Evolutionary conservation across 2,888 invertebrate species (phyloP).

Genomic region (Anoplius nigerrimus): DNA sequence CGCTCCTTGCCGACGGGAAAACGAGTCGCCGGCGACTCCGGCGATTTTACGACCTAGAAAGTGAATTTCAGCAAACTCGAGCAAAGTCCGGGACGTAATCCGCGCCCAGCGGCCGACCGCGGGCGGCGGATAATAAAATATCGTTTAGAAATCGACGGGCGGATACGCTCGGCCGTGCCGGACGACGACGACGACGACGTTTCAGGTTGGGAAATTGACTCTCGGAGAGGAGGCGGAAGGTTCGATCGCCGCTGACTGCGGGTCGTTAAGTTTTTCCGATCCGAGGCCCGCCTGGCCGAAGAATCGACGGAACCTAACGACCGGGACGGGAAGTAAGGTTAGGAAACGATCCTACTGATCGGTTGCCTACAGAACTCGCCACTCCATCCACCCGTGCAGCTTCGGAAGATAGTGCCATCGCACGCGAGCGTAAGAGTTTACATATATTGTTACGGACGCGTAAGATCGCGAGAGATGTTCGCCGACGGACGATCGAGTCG

Average conservation of each 20-base stretch:
- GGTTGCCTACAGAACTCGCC: too few species aligned
- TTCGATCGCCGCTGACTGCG: conserved; percentile 17
- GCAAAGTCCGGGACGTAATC: conserved; percentile 17
- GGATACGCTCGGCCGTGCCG: conserved; percentile 23
- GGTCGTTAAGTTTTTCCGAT: conserved; percentile 31
- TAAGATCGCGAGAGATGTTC: too few species aligned
- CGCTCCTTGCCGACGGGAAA: conserved; percentile 11
- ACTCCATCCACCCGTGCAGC: too few species aligned
- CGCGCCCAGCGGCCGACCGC: conserved; percentile 12
- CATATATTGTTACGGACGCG: too few species aligned
- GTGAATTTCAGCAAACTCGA: conserved; percentile 63
- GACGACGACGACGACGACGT: background rate
- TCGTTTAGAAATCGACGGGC: conserved; percentile 43
- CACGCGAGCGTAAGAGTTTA: too few species aligned
- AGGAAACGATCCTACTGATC: too few species aligned
- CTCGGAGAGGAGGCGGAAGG: conserved; percentile 21
- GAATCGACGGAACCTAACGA: background rate
- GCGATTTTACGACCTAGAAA: conserved; percentile 71
- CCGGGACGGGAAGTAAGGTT: too few species aligned
- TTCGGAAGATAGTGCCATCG: too few species aligned
- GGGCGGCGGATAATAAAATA: conserved; percentile 37
- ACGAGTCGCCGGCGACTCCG: conserved; percentile 14
- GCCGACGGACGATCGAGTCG: too few species aligned
- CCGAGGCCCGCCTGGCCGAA: background rate
- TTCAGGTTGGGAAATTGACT: conserved; percentile 17